Evolutionary conservation across 2,888 invertebrate species (phyloP).

Genomic region (Dryocosmus kuriphilus): DNA sequence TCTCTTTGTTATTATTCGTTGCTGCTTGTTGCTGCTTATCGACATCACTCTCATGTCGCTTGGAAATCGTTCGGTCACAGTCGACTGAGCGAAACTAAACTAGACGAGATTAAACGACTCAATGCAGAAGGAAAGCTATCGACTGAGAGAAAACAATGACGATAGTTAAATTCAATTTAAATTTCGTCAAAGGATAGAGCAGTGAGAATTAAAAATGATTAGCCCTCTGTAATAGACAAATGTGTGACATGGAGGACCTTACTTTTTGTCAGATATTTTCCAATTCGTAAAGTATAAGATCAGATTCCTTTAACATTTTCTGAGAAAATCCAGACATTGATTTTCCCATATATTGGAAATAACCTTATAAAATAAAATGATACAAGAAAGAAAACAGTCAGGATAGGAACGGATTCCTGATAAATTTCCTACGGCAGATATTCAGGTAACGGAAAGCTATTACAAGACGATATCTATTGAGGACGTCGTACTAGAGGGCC

Average conservation of each 20-base stretch:
- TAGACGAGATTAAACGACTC: conserved; percentile 28
- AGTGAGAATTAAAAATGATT: background rate
- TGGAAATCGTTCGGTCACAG: conserved; percentile 43
- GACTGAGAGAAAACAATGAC: conserved; percentile 35
- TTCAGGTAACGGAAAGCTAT: conserved; percentile 78
- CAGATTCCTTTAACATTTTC: too few species aligned
- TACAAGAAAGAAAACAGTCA: background rate
- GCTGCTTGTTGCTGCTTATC: conserved; percentile 33
- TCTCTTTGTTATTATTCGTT: conserved; percentile 8
- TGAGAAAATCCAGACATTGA: too few species aligned
- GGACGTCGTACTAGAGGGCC: conserved; percentile 74
- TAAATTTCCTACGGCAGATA: conserved; percentile 61
- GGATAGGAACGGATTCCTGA: conserved; percentile 38
- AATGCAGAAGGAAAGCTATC: background rate
- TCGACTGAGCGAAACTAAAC: conserved; percentile 38
- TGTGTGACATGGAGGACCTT: too few species aligned
- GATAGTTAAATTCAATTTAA: background rate
- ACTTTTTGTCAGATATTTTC: too few species aligned
- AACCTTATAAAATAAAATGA: too few species aligned
- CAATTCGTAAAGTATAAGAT: too few species aligned
- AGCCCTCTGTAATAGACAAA: too few species aligned
- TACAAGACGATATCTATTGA: conserved; percentile 77
- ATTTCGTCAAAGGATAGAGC: background rate
- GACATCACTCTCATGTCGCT: conserved; percentile 11
- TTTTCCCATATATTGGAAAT: too few species aligned